A percentile compares a stretch with the other conserved stretches of the same genome.
phyloP scores from a whole-genome alignment of 2,888 invertebrate species.

The Troides helena region DNA sequence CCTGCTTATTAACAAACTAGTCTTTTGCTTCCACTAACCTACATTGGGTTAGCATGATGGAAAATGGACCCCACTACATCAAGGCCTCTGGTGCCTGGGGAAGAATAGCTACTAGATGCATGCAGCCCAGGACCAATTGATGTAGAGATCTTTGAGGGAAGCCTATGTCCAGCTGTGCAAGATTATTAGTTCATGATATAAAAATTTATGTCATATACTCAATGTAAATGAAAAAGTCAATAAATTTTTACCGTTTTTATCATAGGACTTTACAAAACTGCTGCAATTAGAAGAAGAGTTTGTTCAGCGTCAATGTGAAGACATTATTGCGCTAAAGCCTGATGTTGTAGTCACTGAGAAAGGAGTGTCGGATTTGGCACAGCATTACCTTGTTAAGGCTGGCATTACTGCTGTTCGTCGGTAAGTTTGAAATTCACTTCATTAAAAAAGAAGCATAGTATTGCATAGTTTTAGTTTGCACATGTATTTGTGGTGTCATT shows the following conservation, averaged over 20 bases:
- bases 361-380: constrained; percentile 96
- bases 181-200: too few species aligned
- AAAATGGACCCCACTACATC: too few species aligned
- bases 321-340: constrained; percentile 96
- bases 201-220: too few species aligned
- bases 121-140: too few species aligned
- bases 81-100: too few species aligned
- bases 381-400: constrained; percentile 92
- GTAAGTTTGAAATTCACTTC: constrained; percentile 37
- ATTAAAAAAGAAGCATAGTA: background rate
- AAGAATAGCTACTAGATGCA: too few species aligned
- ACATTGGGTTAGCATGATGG: too few species aligned
- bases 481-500: background rate
- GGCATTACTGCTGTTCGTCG: constrained; percentile 87
- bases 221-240: background rate
- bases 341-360: constrained; percentile 99
- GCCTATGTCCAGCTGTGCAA: too few species aligned
- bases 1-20: too few species aligned
- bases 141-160: too few species aligned
- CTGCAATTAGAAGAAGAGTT: constrained; percentile 97
- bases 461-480: background rate
- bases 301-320: constrained; percentile 93
- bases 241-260: background rate
- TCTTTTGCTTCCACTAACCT: too few species aligned
- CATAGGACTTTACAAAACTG: constrained; percentile 94